Percentiles rank a stretch among this genome's conserved stretches.
Conservation (phyloP, 2,888 invertebrate species). For the Sabatieria punctata region DNA sequence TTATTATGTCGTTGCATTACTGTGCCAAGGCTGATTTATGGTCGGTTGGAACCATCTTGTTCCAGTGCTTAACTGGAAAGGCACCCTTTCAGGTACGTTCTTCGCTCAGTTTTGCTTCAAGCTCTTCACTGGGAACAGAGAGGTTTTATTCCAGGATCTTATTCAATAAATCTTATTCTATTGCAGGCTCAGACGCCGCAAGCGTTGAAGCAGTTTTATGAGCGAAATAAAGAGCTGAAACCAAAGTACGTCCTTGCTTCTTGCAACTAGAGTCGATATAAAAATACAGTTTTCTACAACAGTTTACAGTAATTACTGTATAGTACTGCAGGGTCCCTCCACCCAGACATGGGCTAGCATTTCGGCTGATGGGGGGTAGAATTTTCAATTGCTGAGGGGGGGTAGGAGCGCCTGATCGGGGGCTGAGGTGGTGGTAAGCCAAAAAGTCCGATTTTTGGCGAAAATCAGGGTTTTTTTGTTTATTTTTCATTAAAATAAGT, state of each 20-base stretch:
- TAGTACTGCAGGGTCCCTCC: neutral
- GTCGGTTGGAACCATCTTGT: conserved; percentile 96
- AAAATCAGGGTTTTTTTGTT: too few relatives aligned
- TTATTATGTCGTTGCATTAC: conserved; percentile 95
- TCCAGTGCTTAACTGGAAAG: conserved; percentile 92
- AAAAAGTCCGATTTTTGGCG: too few relatives aligned
- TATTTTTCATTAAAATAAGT: too few relatives aligned
- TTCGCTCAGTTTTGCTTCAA: neutral
- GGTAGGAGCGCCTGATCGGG: too few relatives aligned
- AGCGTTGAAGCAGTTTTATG: conserved; percentile 87
- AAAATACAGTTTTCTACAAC: neutral
- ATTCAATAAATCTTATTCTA: neutral
- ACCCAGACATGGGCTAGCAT: too few relatives aligned
- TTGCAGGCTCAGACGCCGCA: conserved; percentile 82
- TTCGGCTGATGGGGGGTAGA: too few relatives aligned
- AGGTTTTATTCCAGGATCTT: neutral
- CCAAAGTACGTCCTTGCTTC: conserved; percentile 32
- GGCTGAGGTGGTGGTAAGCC: too few relatives aligned
- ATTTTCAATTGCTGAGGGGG: too few relatives aligned
- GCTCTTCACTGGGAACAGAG: too few relatives aligned
- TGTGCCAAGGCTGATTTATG: conserved; percentile 98
- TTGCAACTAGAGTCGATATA: conserved; percentile 19
- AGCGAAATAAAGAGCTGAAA: conserved; percentile 48
- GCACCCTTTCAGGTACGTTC: conserved; percentile 58
- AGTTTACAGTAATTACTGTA: neutral